These are phyloP conservation scores for Thripadectes ignobilis DNA, from an alignment of 2,797 vertebrate genomes.

Conservation along the genomic window DNA sequence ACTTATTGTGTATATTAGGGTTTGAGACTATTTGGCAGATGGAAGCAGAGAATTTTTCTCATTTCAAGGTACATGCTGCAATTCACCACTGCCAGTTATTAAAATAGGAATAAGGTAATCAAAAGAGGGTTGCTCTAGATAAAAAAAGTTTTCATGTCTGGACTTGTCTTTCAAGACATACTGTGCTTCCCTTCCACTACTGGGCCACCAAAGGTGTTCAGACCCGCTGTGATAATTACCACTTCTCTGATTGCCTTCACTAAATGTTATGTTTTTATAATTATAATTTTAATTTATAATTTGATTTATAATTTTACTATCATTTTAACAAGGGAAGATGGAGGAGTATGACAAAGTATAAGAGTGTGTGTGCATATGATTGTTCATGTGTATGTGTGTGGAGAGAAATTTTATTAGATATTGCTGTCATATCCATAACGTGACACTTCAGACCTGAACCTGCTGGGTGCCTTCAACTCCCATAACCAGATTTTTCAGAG, in stretches of 20 bases:
- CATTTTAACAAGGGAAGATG: constrained; percentile 12
- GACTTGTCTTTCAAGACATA: background rate
- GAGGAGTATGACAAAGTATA: background rate
- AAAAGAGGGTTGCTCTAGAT: background rate
- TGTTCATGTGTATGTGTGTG: background rate
- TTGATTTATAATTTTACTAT: background rate
- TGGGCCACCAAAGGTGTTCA: background rate
- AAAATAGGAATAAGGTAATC: background rate
- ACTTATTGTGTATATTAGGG: background rate
- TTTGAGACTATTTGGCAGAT: background rate
- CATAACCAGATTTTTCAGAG: background rate
- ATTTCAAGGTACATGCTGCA: background rate
- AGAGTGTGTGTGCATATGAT: fast-evolving
- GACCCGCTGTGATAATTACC: constrained; percentile 58
- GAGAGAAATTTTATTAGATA: background rate
- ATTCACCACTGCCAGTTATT: background rate
- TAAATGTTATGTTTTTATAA: background rate
- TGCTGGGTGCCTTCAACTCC: constrained; percentile 40
- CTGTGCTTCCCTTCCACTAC: background rate
- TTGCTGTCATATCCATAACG: constrained; percentile 10
- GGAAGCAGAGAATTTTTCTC: background rate
- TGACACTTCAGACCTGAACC: constrained; percentile 33
- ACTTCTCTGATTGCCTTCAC: constrained; percentile 41
- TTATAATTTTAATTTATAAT: background rate
- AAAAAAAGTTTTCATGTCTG: background rate